Conservation (phyloP, 2,797 vertebrate genomes). For the Rhyacichthys aspro region DNA sequence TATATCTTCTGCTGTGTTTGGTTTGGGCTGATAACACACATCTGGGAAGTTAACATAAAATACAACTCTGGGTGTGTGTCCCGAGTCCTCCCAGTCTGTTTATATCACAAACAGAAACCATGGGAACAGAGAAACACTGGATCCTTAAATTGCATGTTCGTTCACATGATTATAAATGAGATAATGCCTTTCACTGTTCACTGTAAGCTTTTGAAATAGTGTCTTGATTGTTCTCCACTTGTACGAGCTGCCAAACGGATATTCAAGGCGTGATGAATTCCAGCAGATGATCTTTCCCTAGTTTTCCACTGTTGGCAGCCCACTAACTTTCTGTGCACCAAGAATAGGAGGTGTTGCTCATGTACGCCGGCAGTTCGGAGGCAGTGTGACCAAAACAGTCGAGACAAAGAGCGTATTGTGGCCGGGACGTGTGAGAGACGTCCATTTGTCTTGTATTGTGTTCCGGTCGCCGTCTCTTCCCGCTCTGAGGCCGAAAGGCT, state of each 20-base stretch:
- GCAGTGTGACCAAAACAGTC: conserved; percentile 26
- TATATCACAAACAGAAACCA: conserved; percentile 58
- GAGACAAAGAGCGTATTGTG: conserved; percentile 64
- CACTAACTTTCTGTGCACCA: conserved; percentile 41
- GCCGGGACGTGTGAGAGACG: conserved; percentile 40
- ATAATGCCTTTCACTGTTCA: conserved; percentile 63
- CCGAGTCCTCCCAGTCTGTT: conserved; percentile 37
- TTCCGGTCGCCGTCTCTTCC: conserved; percentile 19
- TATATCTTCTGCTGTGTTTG: neutral
- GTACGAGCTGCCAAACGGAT: conserved; percentile 63
- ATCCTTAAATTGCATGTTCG: conserved; percentile 48
- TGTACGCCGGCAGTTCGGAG: conserved; percentile 14
- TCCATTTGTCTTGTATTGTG: conserved; percentile 51
- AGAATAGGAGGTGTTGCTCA: conserved; percentile 36
- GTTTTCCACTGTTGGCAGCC: conserved; percentile 57
- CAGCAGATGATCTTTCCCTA: conserved; percentile 58
- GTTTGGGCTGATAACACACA: conserved; percentile 13
- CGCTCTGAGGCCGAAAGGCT: conserved; percentile 20
- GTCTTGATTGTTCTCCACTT: conserved; percentile 69
- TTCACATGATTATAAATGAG: conserved; percentile 60
- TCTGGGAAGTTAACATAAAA: conserved; percentile 20
- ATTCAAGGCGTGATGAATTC: conserved; percentile 58
- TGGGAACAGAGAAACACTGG: conserved; percentile 54
- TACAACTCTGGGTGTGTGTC: conserved; percentile 44
- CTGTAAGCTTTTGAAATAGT: conserved; percentile 61